phyloP scores from a whole-genome alignment of 2,113 vertebrate species.

The Irena cyanogastra region DNA sequence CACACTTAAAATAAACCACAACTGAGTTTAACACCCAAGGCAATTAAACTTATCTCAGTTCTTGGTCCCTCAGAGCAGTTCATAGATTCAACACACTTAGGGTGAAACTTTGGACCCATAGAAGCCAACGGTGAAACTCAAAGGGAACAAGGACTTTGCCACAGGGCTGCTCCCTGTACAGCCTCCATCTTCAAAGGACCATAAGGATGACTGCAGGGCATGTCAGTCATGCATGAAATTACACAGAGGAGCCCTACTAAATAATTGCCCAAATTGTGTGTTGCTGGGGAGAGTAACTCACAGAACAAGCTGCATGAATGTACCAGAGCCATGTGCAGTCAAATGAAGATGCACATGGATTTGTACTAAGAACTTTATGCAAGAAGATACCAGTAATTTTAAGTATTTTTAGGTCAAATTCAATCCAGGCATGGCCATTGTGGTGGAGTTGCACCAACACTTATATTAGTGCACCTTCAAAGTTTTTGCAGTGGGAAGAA shows the following conservation, averaged over 20 bases:
- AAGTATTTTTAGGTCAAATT: neutral
- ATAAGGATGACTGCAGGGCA: neutral
- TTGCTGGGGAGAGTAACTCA: neutral
- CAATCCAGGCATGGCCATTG: neutral
- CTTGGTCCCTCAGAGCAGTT: neutral
- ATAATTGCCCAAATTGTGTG: conserved; percentile 5
- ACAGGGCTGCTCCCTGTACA: neutral
- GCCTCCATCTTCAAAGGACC: conserved; percentile 20
- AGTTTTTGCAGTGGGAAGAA: neutral
- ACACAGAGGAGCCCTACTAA: neutral
- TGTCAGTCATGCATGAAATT: conserved; percentile 39
- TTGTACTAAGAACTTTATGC: neutral
- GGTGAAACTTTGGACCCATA: neutral
- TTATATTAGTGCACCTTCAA: neutral
- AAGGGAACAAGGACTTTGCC: neutral
- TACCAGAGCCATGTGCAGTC: neutral
- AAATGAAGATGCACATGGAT: neutral
- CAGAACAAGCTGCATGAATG: neutral
- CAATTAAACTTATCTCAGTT: conserved; percentile 25
- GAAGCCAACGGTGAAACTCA: neutral
- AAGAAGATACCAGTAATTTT: neutral
- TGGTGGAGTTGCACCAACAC: neutral
- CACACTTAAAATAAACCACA: neutral
- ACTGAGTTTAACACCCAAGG: conserved; percentile 1
- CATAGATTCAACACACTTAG: neutral